A percentile compares a stretch with the other conserved stretches of the same genome.
These are phyloP conservation scores for Leptogaster cylindrica DNA, from an alignment of 2,888 invertebrate species.

Conservation along the genomic window DNA sequence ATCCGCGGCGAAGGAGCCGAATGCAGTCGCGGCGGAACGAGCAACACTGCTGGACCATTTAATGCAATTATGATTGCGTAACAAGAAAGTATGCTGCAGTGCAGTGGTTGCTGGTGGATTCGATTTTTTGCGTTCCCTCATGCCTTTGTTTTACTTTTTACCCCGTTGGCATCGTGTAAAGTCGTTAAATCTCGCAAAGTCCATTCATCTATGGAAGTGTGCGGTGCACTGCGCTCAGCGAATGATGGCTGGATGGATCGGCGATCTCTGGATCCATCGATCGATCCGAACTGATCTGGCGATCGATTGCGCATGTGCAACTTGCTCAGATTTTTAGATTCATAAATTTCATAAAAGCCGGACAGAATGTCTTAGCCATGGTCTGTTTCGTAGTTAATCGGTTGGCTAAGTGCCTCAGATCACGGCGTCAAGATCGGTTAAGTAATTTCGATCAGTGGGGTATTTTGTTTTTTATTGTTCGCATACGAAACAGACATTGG, in stretches of 20 bases:
- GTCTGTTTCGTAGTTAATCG: too few species aligned
- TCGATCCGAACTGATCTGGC: neutral
- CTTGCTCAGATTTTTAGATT: constrained; percentile 6
- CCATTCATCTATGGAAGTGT: constrained; percentile 29
- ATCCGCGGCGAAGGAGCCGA: neutral
- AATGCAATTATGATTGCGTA: constrained; percentile 36
- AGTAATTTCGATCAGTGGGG: too few species aligned
- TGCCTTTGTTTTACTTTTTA: neutral
- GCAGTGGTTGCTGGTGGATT: constrained; percentile 2
- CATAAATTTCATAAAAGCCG: too few species aligned
- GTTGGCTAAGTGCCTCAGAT: too few species aligned
- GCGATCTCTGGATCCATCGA: neutral
- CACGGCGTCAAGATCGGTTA: too few species aligned
- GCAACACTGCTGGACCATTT: constrained; percentile 7
- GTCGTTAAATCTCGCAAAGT: constrained; percentile 31
- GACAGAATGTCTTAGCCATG: too few species aligned
- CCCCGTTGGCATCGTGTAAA: constrained; percentile 18
- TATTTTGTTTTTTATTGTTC: too few species aligned
- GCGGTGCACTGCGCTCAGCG: neutral
- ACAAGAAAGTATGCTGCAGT: constrained; percentile 27
- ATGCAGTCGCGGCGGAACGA: too few species aligned
- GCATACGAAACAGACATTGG: too few species aligned
- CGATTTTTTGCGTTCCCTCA: neutral
- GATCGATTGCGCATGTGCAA: constrained; percentile 24
- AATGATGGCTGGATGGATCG: constrained; percentile 15